These are phyloP conservation scores for Pantherophis alleghaniensis DNA, from an alignment of 2,797 vertebrate genomes.

Conservation along the genomic window DNA sequence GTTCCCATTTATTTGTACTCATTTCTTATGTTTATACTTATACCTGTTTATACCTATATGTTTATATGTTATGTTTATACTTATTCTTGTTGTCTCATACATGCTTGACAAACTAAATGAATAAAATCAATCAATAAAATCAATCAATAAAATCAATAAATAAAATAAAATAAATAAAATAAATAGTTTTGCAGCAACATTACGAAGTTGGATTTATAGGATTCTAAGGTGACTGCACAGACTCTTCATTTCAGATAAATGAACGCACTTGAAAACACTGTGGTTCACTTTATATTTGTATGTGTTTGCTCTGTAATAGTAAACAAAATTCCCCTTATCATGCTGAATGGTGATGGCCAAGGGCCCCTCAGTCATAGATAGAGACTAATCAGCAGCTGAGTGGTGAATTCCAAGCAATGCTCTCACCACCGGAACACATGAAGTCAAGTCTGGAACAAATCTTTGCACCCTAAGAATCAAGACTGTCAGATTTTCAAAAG, in stretches of 20 bases:
- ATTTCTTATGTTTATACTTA: too few species aligned
- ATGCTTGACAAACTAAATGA: too few species aligned
- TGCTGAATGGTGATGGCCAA: neutral
- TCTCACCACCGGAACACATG: neutral
- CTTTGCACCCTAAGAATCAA: neutral
- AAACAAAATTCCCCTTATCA: neutral
- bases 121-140: neutral
- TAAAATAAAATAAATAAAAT: neutral
- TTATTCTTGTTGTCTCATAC: too few species aligned
- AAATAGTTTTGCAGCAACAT: neutral
- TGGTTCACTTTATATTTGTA: neutral
- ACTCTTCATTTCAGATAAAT: neutral
- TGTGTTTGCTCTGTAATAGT: neutral
- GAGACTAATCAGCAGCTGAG: neutral
- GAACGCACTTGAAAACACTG: neutral
- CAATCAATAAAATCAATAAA: too few species aligned
- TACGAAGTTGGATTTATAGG: neutral
- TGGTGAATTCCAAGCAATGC: neutral
- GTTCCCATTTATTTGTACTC: too few species aligned
- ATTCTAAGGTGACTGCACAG: neutral
- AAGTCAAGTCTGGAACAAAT: neutral
- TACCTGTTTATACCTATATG: too few species aligned
- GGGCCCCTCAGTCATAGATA: neutral
- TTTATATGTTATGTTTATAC: too few species aligned
- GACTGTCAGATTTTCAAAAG: neutral